Base-by-base conservation (phyloP, 1,140 invertebrate genomes). In the Lasaia peninsularis region DNA sequence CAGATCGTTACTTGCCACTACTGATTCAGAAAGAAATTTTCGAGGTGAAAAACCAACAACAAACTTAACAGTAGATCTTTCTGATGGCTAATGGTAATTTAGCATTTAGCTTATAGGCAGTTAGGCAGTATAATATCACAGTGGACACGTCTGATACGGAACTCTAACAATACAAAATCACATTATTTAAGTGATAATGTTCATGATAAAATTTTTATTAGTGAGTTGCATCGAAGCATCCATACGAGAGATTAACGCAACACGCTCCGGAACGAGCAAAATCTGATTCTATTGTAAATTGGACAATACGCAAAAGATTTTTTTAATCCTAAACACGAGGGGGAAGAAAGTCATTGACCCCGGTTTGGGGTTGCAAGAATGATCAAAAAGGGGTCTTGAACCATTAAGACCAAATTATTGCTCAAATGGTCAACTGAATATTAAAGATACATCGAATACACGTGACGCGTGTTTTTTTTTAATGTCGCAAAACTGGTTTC, bases 321-420 rank as follows among this genome's bases (percentile, higher is more conserved):
- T 69, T 73, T 74, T 74, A 84, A 80, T 81, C 72, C 63, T 63
- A 77, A 83, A 78, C 65, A 75, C 59, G 62, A 75, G 72, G 73
- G 80, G 79, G 80, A 71, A 76, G 74, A 79, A 81, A 83, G 84
- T 87, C 84, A 87, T 81, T 72, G 81, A 87, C 80, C 84, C 56
- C 75, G 74, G 68, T 71, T 74, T 78, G 75, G 73, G 67, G 62
- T 62, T 61, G 61, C 72, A 78, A 86, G 74, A 84, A 85, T 85
- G 71, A 75, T 75, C 70, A 66, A 75, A 81, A 80, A 75, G 73
- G 80, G 83, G 81, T 72, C 74, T 73, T 75, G 56, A 65, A 60
- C 71, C 69, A 80, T 82, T 78, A 85, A 69, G 65, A 37, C 74
- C 68, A 68, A 79, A 84, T 82, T 80, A 73, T 73, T 66, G 70